These are phyloP conservation scores for Tineola bisselliella DNA, from an alignment of 2,888 invertebrate species.

Conservation along the genomic window DNA sequence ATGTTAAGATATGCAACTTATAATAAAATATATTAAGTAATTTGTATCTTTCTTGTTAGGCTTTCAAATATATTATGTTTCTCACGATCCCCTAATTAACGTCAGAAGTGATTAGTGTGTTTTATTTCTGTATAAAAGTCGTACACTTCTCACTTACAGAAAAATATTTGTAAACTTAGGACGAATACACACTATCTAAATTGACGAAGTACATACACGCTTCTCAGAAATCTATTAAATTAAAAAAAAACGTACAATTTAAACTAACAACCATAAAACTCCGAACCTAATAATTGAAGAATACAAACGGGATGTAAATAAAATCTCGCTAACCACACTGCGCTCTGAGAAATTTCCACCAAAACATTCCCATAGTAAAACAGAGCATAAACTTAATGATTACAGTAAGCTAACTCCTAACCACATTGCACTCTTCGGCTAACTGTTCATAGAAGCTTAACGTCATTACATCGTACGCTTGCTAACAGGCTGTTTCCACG, in stretches of 20 bases:
- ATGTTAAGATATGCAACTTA: neutral
- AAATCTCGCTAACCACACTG: neutral
- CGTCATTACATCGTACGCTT: too few species aligned
- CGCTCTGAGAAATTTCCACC: neutral
- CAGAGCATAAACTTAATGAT: too few species aligned
- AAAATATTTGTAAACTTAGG: too few species aligned
- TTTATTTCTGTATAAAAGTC: neutral
- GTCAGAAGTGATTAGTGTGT: neutral
- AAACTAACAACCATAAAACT: neutral
- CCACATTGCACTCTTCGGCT: too few species aligned
- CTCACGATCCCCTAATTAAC: neutral
- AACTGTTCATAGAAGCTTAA: too few species aligned
- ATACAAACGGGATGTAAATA: neutral
- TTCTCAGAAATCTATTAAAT: too few species aligned
- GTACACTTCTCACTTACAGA: too few species aligned
- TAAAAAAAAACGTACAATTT: too few species aligned
- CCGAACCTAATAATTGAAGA: neutral
- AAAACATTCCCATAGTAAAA: neutral
- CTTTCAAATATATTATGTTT: neutral
- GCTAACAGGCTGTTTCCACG: too few species aligned
- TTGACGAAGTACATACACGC: too few species aligned
- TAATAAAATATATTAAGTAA: constrained; percentile 3
- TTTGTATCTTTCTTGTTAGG: constrained; percentile 2
- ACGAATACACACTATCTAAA: too few species aligned
- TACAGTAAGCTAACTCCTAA: too few species aligned